Conservation (phyloP, 1,140 invertebrate species). For the Epicauta chinensis region DNA sequence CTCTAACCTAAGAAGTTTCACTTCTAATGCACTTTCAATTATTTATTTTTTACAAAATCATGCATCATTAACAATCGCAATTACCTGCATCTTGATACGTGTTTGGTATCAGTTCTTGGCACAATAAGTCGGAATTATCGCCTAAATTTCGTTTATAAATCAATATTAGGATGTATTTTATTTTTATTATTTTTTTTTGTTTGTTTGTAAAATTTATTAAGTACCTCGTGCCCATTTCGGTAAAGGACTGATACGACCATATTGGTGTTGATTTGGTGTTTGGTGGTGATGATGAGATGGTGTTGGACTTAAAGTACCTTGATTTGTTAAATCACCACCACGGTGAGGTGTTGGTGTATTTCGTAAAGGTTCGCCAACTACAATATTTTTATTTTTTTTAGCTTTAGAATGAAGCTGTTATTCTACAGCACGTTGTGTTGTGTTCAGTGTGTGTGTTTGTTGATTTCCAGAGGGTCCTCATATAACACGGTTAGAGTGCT, state of each 20-base stretch:
- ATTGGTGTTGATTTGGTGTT: constrained; percentile 41
- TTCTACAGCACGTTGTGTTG: constrained; percentile 10
- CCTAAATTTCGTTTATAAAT: constrained; percentile 44
- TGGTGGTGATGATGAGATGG: constrained; percentile 18
- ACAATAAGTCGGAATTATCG: constrained; percentile 52
- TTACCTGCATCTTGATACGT: constrained; percentile 25
- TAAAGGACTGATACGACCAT: constrained; percentile 48
- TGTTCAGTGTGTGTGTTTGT: background rate
- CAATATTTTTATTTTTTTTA: constrained; percentile 27
- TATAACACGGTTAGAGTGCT: too few relatives aligned
- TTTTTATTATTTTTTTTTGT: too few relatives aligned
- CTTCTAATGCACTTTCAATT: too few relatives aligned
- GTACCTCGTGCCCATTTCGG: constrained; percentile 55
- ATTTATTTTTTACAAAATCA: too few relatives aligned
- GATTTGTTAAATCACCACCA: too few relatives aligned
- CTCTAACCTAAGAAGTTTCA: too few relatives aligned
- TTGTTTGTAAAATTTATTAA: background rate
- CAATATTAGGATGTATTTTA: too few relatives aligned
- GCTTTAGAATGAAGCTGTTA: constrained; percentile 14
- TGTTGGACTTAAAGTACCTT: too few relatives aligned
- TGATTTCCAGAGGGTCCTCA: too few relatives aligned
- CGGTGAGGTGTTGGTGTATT: constrained; percentile 47
- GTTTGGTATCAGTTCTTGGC: constrained; percentile 48
- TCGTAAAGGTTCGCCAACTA: constrained; percentile 50
- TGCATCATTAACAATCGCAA: too few relatives aligned